Evolutionary conservation across 2,888 invertebrate genomes (phyloP).

Genomic region (Drosophila neonasuta): DNA sequence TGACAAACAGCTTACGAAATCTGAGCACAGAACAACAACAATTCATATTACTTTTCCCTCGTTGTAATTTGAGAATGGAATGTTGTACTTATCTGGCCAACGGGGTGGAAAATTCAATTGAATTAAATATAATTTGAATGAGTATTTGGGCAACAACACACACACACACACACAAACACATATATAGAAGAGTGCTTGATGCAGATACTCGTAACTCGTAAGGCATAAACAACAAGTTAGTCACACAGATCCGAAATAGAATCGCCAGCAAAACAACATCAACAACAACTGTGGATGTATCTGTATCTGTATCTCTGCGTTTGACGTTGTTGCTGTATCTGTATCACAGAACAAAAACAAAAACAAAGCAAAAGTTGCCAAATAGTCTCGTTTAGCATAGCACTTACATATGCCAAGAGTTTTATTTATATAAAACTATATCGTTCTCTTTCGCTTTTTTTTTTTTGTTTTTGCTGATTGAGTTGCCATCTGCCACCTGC

Average conservation of each 20-base stretch:
- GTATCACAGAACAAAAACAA: background rate
- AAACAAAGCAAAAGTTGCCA: slow-evolving; percentile 29
- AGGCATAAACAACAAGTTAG: slow-evolving; percentile 50
- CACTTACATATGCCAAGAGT: slow-evolving; percentile 24
- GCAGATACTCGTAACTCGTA: slow-evolving; percentile 18
- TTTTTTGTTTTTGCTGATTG: slow-evolving; percentile 19
- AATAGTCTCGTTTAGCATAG: slow-evolving; percentile 18
- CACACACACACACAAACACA: slow-evolving; percentile 8
- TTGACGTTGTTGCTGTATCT: slow-evolving; percentile 2
- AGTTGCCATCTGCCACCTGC: slow-evolving; percentile 33
- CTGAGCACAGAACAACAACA: slow-evolving; percentile 9
- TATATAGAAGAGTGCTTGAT: slow-evolving; percentile 3
- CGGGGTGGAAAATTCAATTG: slow-evolving; percentile 25
- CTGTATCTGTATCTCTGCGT: background rate
- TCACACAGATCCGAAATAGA: slow-evolving; percentile 47
- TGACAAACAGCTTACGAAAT: slow-evolving; percentile 18
- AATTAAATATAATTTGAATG: slow-evolving; percentile 30
- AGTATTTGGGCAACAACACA: slow-evolving; percentile 21
- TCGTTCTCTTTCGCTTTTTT: background rate
- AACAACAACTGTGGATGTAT: slow-evolving; percentile 10
- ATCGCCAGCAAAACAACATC: slow-evolving; percentile 8
- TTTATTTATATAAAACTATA: slow-evolving; percentile 1
- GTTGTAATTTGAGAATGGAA: slow-evolving; percentile 11
- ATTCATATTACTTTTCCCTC: slow-evolving; percentile 21
- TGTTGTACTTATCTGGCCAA: slow-evolving; percentile 15